Evolutionary conservation across 53 echinoderm and acorn worm species (phyloP).

Genomic region (Mesocentrotus franciscanus): DNA sequence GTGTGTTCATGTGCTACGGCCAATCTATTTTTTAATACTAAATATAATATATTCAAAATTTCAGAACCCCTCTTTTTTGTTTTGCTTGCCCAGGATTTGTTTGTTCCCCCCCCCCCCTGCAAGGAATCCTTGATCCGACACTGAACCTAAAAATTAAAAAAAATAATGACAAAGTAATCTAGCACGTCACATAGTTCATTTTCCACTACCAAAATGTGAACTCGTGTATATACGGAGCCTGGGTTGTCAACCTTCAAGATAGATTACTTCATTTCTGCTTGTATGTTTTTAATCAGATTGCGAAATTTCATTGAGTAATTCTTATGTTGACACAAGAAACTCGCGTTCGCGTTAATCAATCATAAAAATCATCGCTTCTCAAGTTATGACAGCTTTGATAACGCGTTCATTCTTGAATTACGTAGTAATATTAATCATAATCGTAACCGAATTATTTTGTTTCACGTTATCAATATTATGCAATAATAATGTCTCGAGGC

Average conservation of each 20-base stretch:
- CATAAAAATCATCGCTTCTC: not conserved
- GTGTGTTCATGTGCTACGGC: too few species aligned
- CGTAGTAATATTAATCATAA: not conserved
- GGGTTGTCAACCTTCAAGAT: not conserved
- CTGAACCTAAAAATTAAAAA: too few species aligned
- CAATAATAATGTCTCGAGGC: too few species aligned
- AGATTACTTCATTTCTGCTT: not conserved
- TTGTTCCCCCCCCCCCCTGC: too few species aligned
- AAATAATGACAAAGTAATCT: not conserved
- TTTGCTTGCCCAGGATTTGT: too few species aligned
- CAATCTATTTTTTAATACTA: too few species aligned
- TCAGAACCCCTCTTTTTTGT: too few species aligned
- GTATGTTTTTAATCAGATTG: not conserved
- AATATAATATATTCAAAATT: too few species aligned
- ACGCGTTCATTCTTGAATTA: not conserved
- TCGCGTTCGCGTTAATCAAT: not conserved
- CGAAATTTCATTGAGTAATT: not conserved
- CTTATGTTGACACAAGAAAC: not conserved
- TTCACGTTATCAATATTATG: too few species aligned
- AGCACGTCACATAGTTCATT: not conserved
- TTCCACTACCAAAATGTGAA: not conserved
- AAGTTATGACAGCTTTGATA: not conserved
- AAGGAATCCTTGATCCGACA: too few species aligned
- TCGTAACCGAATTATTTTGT: not conserved
- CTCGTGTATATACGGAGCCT: not conserved